A percentile compares a stretch with the other conserved stretches of the same genome.
Conservation (phyloP, 2,797 vertebrate species). For the Poeciliopsis turneri region DNA sequence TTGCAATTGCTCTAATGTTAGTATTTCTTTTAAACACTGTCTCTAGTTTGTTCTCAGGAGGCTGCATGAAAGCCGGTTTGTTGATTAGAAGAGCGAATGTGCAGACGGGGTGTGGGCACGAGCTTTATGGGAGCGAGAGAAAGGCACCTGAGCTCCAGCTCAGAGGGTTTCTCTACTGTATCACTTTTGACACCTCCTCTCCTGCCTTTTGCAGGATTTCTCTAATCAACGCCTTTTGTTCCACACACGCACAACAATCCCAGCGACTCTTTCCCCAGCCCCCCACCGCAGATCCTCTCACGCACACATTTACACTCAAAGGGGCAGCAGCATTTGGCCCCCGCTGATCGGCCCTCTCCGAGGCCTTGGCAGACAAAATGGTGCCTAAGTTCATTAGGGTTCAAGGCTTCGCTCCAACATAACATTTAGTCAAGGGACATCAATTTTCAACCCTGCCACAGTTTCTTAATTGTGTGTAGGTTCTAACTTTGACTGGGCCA, state of each 20-base stretch:
- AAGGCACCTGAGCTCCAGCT: slow-evolving; percentile 49
- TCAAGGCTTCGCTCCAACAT: slow-evolving; percentile 56
- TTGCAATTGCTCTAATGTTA: neutral
- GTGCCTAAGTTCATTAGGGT: slow-evolving; percentile 69
- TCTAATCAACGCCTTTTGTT: slow-evolving; percentile 88
- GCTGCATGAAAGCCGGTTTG: slow-evolving; percentile 35
- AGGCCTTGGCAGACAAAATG: slow-evolving; percentile 65
- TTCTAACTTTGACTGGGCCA: neutral
- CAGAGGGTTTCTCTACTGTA: slow-evolving; percentile 69
- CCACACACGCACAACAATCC: slow-evolving; percentile 69
- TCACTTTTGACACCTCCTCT: slow-evolving; percentile 81
- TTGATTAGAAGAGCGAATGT: slow-evolving; percentile 65
- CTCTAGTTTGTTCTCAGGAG: neutral
- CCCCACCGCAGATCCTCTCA: slow-evolving; percentile 56
- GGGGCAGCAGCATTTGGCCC: slow-evolving; percentile 75
- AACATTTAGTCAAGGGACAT: neutral
- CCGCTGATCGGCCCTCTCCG: slow-evolving; percentile 58
- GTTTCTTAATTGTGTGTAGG: neutral
- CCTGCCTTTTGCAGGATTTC: slow-evolving; percentile 82
- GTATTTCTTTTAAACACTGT: neutral
- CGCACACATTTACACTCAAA: slow-evolving; percentile 57
- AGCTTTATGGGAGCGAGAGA: slow-evolving; percentile 43
- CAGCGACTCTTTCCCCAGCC: slow-evolving; percentile 45
- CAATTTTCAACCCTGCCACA: neutral
- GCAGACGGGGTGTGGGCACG: slow-evolving; percentile 73